These are phyloP conservation scores for Lepisosteus osseus DNA, from an alignment of 2,113 vertebrate genomes.

Conservation along the genomic window DNA sequence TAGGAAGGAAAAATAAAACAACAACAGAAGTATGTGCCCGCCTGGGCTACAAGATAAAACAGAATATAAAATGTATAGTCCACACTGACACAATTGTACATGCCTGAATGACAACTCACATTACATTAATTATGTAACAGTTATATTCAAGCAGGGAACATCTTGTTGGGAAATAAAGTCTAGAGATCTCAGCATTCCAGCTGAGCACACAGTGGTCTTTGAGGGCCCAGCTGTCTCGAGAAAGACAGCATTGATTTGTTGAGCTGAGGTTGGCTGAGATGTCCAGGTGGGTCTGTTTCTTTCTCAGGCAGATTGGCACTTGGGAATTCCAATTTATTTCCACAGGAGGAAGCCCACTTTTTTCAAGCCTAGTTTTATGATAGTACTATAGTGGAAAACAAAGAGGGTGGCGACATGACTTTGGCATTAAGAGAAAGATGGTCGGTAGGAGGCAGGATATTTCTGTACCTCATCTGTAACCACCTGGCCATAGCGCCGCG, in stretches of 20 bases:
- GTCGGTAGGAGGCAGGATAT: too few species aligned
- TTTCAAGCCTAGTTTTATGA: too few species aligned
- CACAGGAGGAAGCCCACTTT: slow-evolving; percentile 15
- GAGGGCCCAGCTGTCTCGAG: slow-evolving; percentile 33
- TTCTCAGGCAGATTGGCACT: slow-evolving; percentile 27
- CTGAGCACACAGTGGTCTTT: slow-evolving; percentile 7
- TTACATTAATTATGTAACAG: slow-evolving; percentile 68
- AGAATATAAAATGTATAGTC: slow-evolving; percentile 62
- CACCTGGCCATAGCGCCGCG: too few species aligned
- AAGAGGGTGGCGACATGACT: too few species aligned
- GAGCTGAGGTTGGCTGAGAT: slow-evolving; percentile 20
- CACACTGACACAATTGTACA: slow-evolving; percentile 56
- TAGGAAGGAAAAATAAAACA: slow-evolving; percentile 17
- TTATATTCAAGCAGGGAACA: slow-evolving; percentile 49
- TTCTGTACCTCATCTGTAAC: too few species aligned
- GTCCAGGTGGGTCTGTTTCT: slow-evolving; percentile 31
- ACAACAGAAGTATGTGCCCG: slow-evolving; percentile 32
- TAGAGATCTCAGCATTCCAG: slow-evolving; percentile 45
- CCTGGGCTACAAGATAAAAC: slow-evolving; percentile 56
- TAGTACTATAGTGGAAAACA: too few species aligned
- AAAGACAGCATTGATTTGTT: slow-evolving; percentile 41
- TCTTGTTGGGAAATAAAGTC: slow-evolving; percentile 42
- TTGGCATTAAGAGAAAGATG: too few species aligned
- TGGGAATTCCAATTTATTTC: slow-evolving; percentile 36
- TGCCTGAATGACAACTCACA: slow-evolving; percentile 61